Evolutionary conservation across 1,140 invertebrate genomes (phyloP).

Genomic region (Drosophila leontia): DNA sequence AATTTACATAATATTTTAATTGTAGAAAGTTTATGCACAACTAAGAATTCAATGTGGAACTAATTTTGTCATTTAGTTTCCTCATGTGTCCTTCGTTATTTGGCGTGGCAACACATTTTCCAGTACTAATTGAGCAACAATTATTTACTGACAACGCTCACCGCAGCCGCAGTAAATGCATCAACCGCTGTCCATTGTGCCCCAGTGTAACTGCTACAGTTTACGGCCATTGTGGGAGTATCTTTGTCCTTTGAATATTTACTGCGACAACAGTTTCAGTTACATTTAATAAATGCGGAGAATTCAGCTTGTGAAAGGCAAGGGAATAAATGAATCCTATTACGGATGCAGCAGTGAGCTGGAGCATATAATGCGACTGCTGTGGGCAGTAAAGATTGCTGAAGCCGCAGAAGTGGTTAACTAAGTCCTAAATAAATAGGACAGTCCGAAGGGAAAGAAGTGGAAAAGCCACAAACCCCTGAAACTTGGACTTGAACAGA

Average conservation of each 20-base stretch:
- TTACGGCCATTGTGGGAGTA: conserved; percentile 16
- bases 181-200: conserved; percentile 18
- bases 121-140: conserved; percentile 26
- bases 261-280: conserved; percentile 30
- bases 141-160: conserved; percentile 28
- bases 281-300: conserved; percentile 29
- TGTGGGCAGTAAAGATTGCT: conserved; percentile 34
- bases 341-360: conserved; percentile 16
- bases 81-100: neutral
- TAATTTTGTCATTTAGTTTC: conserved; percentile 1
- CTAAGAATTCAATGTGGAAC: neutral
- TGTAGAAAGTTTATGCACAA: neutral
- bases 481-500: conserved; percentile 1
- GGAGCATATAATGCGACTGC: conserved; percentile 23
- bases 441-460: neutral
- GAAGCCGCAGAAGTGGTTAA: conserved; percentile 29
- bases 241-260: conserved; percentile 15
- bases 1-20: neutral
- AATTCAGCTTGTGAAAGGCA: neutral
- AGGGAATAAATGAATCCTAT: conserved; percentile 28
- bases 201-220: conserved; percentile 22
- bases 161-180: conserved; percentile 24
- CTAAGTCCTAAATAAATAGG: conserved; percentile 38
- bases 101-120: conserved; percentile 10
- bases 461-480: conserved; percentile 1